Percentiles rank a stretch among this genome's conserved stretches.
These are phyloP conservation scores for Rhodophaea formosa DNA, from an alignment of 2,888 invertebrate species.

Conservation along the genomic window DNA sequence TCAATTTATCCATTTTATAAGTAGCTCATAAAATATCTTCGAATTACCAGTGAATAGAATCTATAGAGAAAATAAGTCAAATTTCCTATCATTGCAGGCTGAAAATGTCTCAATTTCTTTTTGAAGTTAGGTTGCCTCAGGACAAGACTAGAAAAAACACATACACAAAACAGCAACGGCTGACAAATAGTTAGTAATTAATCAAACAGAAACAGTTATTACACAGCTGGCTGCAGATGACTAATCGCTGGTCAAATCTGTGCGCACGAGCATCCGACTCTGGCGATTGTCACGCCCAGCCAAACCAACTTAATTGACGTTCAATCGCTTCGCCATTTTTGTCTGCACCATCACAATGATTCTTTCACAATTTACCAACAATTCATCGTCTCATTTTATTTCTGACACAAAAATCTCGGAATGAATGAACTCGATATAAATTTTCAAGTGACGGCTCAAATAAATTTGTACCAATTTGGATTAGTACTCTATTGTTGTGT, in stretches of 20 bases:
- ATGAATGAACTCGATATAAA: constrained; percentile 22
- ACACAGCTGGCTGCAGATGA: constrained; percentile 17
- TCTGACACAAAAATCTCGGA: constrained; percentile 17
- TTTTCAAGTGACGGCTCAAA: constrained; percentile 28
- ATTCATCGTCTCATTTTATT: constrained; percentile 24
- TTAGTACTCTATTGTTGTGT: constrained; percentile 41
- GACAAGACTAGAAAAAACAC: no score
- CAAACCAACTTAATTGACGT: constrained; percentile 40
- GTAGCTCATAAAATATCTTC: neutral
- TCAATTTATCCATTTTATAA: neutral
- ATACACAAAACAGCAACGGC: neutral
- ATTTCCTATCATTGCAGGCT: no score
- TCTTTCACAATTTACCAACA: constrained; percentile 32
- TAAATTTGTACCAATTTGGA: constrained; percentile 41
- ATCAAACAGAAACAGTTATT: constrained; percentile 2
- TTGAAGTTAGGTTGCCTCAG: no score
- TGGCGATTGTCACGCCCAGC: constrained; percentile 41
- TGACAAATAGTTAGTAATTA: neutral
- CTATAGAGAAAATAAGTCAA: no score
- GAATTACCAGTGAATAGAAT: no score
- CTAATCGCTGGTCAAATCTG: constrained; percentile 30
- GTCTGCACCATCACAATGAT: constrained; percentile 41
- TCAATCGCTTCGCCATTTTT: constrained; percentile 42
- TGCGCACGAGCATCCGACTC: constrained; percentile 29
- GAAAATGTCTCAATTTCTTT: no score